These are phyloP conservation scores for Polypterus bichir DNA, from an alignment of 2,113 vertebrate genomes.

Conservation along the genomic window DNA sequence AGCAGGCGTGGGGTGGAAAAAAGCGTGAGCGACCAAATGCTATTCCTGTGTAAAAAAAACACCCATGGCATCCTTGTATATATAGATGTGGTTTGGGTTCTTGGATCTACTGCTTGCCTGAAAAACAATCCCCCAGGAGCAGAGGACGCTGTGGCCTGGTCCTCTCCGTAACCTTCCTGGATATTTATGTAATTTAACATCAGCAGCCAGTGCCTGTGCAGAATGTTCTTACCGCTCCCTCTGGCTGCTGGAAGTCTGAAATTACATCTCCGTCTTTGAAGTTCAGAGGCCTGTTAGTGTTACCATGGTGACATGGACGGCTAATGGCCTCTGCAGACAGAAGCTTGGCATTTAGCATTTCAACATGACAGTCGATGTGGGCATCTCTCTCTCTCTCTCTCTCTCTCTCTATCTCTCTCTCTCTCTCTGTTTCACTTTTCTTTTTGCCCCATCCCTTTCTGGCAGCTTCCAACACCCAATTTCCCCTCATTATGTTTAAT, in stretches of 20 bases:
- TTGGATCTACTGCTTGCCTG: constrained; percentile 4
- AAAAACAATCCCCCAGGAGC: constrained; percentile 18
- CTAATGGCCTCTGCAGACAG: constrained; percentile 58
- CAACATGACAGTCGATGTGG: constrained; percentile 19
- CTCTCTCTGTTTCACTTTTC: constrained; percentile 31
- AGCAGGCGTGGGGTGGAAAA: too few relatives aligned
- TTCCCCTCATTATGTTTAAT: too few relatives aligned
- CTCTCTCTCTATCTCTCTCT: constrained; percentile 7
- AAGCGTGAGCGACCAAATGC: too few relatives aligned
- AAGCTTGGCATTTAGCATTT: constrained; percentile 48
- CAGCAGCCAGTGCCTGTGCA: constrained; percentile 46
- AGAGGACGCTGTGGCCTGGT: constrained; percentile 23
- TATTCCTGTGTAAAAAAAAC: too few relatives aligned
- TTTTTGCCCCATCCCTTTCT: constrained; percentile 13
- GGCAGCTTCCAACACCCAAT: too few relatives aligned
- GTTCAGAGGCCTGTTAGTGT: constrained; percentile 70
- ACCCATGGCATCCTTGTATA: background rate
- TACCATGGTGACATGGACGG: constrained; percentile 71
- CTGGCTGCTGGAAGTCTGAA: constrained; percentile 89
- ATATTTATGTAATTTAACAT: constrained; percentile 72
- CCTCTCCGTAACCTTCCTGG: constrained; percentile 49
- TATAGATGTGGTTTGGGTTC: background rate
- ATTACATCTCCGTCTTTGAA: constrained; percentile 94
- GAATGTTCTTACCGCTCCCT: constrained; percentile 73
- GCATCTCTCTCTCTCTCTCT: constrained; percentile 25